phyloP scores from a whole-genome alignment of 2,113 vertebrate species.

The Ameiurus melas region DNA sequence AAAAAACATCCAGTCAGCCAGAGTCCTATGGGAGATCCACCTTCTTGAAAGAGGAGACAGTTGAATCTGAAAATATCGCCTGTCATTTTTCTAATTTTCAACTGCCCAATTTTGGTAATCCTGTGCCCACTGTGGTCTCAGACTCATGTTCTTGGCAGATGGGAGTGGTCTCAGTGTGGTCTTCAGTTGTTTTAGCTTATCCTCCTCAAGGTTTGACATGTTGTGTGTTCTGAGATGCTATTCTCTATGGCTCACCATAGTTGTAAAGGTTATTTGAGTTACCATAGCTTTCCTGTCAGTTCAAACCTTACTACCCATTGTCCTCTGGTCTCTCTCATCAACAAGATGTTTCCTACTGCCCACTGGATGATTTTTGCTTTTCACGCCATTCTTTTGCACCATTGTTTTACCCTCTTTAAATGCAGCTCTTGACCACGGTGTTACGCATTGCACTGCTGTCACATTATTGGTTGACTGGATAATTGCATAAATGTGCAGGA shows the following conservation, averaged over 20 bases:
- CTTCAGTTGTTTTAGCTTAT: neutral
- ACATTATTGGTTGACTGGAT: no score
- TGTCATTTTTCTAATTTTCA: neutral
- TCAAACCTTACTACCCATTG: neutral
- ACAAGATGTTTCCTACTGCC: neutral
- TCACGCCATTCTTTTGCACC: neutral
- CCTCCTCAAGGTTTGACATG: neutral
- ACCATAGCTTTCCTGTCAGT: neutral
- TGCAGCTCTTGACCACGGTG: neutral
- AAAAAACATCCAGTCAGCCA: neutral
- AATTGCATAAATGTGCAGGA: neutral
- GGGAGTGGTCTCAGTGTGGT: neutral
- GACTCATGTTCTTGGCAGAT: neutral
- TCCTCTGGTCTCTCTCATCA: neutral
- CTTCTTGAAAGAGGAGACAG: neutral
- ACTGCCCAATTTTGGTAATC: neutral
- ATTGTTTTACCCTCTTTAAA: neutral
- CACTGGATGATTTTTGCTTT: neutral
- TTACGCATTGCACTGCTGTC: neutral
- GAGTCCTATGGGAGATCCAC: neutral
- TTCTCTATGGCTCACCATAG: neutral
- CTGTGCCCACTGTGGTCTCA: neutral
- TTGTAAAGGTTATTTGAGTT: neutral
- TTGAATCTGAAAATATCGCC: neutral
- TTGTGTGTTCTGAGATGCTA: slow-evolving; percentile 1